phyloP scores from a whole-genome alignment of 2,888 invertebrate genomes.

The Dysmachus trigonus region DNA sequence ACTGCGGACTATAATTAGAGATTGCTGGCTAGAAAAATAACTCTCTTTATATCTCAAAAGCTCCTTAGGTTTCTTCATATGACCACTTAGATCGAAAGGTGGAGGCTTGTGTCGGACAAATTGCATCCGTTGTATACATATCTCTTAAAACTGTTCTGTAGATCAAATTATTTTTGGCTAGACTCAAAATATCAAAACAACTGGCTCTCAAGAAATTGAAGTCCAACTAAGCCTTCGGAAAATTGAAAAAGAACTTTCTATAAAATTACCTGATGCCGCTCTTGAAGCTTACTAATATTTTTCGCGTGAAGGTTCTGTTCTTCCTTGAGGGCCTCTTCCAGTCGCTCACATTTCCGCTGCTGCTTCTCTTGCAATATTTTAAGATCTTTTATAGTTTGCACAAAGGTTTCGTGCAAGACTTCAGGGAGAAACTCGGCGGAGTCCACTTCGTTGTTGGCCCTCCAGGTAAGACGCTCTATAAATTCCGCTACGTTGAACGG shows the following conservation, averaged over 20 bases:
- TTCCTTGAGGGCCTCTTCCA: slow-evolving; percentile 83
- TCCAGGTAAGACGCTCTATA: slow-evolving; percentile 95
- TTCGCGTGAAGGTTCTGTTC: slow-evolving; percentile 86
- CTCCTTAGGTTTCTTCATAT: no score
- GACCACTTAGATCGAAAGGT: no score
- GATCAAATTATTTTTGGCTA: no score
- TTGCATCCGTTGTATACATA: no score
- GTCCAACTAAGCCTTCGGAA: background rate
- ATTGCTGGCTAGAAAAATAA: no score
- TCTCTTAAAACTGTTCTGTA: no score
- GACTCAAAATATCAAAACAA: no score
- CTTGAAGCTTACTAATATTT: slow-evolving; percentile 83
- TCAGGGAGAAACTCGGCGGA: slow-evolving; percentile 85
- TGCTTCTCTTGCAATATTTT: slow-evolving; percentile 83
- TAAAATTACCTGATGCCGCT: slow-evolving; percentile 78
- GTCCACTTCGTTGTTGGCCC: slow-evolving; percentile 81
- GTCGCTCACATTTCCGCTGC: slow-evolving; percentile 82
- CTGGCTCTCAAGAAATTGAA: no score
- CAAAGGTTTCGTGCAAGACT: slow-evolving; percentile 88
- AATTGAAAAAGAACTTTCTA: background rate
- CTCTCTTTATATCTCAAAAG: no score
- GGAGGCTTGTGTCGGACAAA: no score
- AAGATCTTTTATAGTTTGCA: slow-evolving; percentile 87
- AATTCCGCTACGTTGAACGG: slow-evolving; percentile 98
- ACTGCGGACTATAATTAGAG: no score